Evolutionary conservation across 2,888 invertebrate genomes (phyloP).

Genomic region (Agapostemon virescens): DNA sequence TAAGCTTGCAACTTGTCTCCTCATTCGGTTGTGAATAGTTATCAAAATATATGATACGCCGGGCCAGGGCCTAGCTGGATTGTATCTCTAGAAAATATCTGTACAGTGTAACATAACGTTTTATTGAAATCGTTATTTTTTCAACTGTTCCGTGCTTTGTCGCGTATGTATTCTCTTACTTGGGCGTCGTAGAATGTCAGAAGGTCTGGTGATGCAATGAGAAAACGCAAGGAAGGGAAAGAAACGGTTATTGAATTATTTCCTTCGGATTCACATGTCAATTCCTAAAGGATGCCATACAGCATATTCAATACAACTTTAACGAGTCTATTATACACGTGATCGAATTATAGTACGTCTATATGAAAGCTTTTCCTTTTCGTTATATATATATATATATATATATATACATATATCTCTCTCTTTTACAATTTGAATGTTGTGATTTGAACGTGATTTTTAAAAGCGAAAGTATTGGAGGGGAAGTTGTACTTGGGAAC

Average conservation of each 20-base stretch:
- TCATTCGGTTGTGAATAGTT: conserved; percentile 78
- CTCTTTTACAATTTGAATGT: conserved; percentile 22
- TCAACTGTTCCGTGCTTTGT: conserved; percentile 30
- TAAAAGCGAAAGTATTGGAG: conserved; percentile 28
- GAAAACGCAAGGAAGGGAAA: conserved; percentile 1
- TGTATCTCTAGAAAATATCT: conserved; percentile 54
- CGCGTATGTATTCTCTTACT: background rate
- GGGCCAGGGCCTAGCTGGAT: conserved; percentile 46
- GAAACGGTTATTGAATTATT: conserved; percentile 8
- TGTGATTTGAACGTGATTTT: conserved; percentile 15
- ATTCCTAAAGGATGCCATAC: conserved; percentile 17
- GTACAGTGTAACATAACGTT: conserved; percentile 66
- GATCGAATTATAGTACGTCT: background rate
- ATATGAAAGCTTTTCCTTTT: background rate
- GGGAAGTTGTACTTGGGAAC: conserved; percentile 16
- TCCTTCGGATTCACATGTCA: conserved; percentile 17
- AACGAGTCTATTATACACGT: conserved; percentile 17
- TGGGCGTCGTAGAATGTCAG: conserved; percentile 9
- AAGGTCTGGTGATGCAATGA: conserved; percentile 4
- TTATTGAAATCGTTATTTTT: conserved; percentile 39
- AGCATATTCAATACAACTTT: conserved; percentile 16
- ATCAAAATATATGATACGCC: conserved; percentile 51
- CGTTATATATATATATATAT: too few species aligned
- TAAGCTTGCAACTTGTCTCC: conserved; percentile 73
- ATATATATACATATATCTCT: too few species aligned